Evolutionary conservation across 92 coral and sea anemone genomes (phyloP).

Genomic region (Heliopora coerulea): DNA sequence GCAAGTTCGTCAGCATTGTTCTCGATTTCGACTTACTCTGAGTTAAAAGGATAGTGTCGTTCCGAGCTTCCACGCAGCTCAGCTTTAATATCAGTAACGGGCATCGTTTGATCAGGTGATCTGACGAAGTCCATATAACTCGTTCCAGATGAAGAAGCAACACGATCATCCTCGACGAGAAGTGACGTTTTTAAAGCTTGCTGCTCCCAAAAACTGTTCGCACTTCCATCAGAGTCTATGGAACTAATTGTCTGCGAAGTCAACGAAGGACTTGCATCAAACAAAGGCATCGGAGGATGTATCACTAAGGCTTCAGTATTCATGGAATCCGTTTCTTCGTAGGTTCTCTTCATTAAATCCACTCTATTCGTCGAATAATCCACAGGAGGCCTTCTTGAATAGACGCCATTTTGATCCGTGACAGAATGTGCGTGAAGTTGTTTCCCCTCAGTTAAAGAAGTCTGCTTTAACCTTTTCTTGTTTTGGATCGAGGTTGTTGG

Average conservation of each 20-base stretch:
- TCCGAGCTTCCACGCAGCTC: not conserved
- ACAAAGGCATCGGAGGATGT: slow-evolving; percentile 91
- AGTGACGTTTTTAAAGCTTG: slow-evolving; percentile 32
- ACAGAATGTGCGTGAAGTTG: not conserved
- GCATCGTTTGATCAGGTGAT: not conserved
- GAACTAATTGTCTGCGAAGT: slow-evolving; percentile 81
- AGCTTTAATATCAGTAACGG: no score
- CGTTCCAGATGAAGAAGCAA: slow-evolving; percentile 15
- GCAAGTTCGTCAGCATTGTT: not conserved
- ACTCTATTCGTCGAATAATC: not conserved
- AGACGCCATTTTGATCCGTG: not conserved
- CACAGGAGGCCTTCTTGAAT: not conserved
- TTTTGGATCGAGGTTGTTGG: not conserved
- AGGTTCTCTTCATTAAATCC: not conserved
- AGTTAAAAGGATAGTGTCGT: not conserved
- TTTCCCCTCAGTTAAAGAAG: not conserved
- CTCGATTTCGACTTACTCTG: not conserved
- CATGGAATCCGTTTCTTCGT: slow-evolving; percentile 48
- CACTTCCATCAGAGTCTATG: slow-evolving; percentile 64
- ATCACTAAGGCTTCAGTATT: slow-evolving; percentile 83
- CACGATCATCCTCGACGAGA: not conserved
- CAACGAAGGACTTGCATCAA: slow-evolving; percentile 89
- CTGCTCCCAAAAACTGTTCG: slow-evolving; percentile 1
- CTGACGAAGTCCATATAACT: slow-evolving; percentile 30
- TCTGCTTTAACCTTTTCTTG: not conserved